phyloP scores from a whole-genome alignment of 2,888 invertebrate genomes.

The Liodrosophila aerea region DNA sequence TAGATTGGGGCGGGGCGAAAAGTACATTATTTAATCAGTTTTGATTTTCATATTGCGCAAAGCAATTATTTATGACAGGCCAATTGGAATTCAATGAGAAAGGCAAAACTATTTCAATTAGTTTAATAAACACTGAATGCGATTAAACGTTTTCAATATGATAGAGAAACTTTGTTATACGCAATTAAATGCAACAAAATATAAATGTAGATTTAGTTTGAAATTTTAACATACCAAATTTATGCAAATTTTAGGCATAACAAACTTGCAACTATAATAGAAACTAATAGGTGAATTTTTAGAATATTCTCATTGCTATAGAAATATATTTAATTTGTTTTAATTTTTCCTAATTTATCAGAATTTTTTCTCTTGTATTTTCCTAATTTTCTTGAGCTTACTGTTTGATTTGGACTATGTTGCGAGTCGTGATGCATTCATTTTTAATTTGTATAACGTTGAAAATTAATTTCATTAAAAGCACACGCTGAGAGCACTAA shows the following conservation, averaged over 20 bases:
- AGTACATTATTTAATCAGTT: conserved; percentile 48
- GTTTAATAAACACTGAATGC: no score
- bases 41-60: conserved; percentile 27
- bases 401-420: not conserved
- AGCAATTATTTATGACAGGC: conserved; percentile 13
- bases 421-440: conserved; percentile 2
- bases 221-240: no score
- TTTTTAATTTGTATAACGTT: conserved; percentile 39
- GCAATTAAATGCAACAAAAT: no score
- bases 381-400: conserved; percentile 3
- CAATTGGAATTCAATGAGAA: conserved; percentile 1
- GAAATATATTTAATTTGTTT: no score
- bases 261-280: no score
- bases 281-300: no score
- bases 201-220: no score
- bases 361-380: not conserved
- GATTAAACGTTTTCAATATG: no score
- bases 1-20: conserved; percentile 4
- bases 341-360: not conserved
- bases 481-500: conserved; percentile 41
- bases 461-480: conserved; percentile 66
- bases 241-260: no score
- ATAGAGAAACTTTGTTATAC: no score
- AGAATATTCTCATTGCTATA: no score
- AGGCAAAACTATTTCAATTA: not conserved